Conservation (phyloP, 2,797 vertebrate genomes). For the Amblyraja radiata region DNA sequence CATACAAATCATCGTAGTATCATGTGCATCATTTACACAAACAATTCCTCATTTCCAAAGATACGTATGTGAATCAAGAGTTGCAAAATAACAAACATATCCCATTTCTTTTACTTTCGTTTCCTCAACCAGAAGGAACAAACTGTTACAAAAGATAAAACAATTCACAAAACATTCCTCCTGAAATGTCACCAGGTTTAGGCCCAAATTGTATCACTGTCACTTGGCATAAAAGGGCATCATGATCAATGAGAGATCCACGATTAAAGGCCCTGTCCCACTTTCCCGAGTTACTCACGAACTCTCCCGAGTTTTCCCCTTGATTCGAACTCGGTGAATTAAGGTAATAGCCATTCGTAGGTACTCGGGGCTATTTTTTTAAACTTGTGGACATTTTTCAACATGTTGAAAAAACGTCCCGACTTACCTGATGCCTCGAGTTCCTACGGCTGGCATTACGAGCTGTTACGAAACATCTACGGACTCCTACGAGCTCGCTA, state of each 20-base stretch:
- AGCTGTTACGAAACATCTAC: too few relatives aligned
- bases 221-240: not conserved
- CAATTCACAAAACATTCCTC: not conserved
- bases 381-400: too few relatives aligned
- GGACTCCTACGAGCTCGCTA: too few relatives aligned
- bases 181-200: not conserved
- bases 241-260: not conserved
- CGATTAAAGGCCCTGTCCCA: not conserved
- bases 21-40: not conserved
- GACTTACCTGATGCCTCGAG: too few relatives aligned
- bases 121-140: not conserved
- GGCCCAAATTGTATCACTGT: not conserved
- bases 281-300: too few relatives aligned
- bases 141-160: not conserved
- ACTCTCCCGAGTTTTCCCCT: too few relatives aligned
- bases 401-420: too few relatives aligned
- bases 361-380: too few relatives aligned
- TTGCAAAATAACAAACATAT: not conserved
- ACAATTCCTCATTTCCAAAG: not conserved
- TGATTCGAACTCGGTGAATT: too few relatives aligned
- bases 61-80: not conserved
- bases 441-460: too few relatives aligned
- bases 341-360: too few relatives aligned
- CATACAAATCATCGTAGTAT: not conserved
- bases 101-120: not conserved